Conservation (phyloP, 2,888 invertebrate species). For the Stenoptilia bipunctidactyla region DNA sequence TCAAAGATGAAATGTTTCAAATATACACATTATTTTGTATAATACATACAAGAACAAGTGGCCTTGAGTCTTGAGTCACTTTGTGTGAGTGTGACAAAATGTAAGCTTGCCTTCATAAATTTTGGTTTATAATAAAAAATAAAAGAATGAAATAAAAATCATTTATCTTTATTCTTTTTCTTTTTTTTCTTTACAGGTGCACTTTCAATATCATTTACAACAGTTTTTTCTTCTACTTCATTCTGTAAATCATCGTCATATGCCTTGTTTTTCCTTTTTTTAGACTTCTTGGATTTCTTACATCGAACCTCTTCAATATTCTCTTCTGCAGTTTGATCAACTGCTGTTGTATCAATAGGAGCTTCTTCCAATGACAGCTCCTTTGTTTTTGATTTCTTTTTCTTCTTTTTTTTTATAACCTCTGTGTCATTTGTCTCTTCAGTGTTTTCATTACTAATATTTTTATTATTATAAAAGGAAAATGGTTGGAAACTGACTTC, state of each 20-base stretch:
- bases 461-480: conserved; percentile 14
- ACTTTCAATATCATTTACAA: conserved; percentile 1
- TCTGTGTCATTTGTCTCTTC: conserved; percentile 3
- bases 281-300: conserved; percentile 12
- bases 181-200: conserved; percentile 35
- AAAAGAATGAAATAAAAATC: conserved; percentile 9
- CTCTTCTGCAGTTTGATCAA: conserved; percentile 2
- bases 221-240: too few species aligned
- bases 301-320: conserved; percentile 11
- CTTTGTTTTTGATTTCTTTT: conserved; percentile 18
- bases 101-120: too few species aligned
- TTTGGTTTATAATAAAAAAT: too few species aligned
- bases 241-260: too few species aligned
- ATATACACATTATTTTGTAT: too few species aligned
- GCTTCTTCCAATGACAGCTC: conserved; percentile 5
- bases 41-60: too few species aligned
- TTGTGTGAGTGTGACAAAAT: too few species aligned
- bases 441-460: neutral
- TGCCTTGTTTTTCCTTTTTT: conserved; percentile 2
- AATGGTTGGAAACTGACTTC: conserved; percentile 23
- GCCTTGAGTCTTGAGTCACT: too few species aligned
- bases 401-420: conserved; percentile 20
- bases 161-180: conserved; percentile 34
- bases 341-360: conserved; percentile 1
- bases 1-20: too few species aligned